These are phyloP conservation scores for Gila orcuttii DNA, from an alignment of 2,113 vertebrate genomes.

Conservation along the genomic window DNA sequence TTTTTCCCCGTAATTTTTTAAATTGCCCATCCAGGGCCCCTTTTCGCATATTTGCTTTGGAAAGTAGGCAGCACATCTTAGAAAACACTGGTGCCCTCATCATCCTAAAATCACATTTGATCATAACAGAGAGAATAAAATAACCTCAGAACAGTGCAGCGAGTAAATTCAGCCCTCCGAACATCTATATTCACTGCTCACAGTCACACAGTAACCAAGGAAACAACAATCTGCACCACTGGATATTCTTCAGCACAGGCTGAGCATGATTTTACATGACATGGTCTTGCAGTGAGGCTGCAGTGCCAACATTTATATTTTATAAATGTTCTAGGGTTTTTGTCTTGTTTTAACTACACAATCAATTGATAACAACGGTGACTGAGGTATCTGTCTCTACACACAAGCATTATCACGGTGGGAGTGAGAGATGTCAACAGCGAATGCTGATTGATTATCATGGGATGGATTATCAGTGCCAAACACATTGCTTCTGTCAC, in stretches of 20 bases:
- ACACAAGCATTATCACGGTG: not conserved
- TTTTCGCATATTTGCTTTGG: not conserved
- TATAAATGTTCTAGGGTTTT: not conserved
- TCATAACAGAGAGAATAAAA: conserved; percentile 3
- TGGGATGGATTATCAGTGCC: conserved; percentile 41
- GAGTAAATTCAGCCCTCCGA: not conserved
- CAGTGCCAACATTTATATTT: not conserved
- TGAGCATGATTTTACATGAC: not conserved
- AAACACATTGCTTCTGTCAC: conserved; percentile 42
- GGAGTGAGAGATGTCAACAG: not conserved
- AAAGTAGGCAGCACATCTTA: conserved; percentile 5
- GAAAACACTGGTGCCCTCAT: not conserved
- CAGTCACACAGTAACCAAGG: conserved; percentile 61
- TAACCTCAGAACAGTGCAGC: not conserved
- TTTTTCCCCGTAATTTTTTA: not conserved
- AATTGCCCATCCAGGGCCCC: conserved; percentile 5
- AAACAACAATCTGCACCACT: conserved; percentile 54
- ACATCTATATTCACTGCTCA: conserved; percentile 45
- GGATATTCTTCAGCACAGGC: conserved; percentile 16
- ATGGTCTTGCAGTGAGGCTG: not conserved
- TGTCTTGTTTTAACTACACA: not conserved
- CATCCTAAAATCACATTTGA: not conserved
- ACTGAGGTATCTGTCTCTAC: not conserved
- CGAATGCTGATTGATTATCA: conserved; percentile 3
- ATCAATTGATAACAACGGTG: not conserved